These are phyloP conservation scores for Venusia cambrica DNA, from an alignment of 2,888 invertebrate species.

Conservation along the genomic window DNA sequence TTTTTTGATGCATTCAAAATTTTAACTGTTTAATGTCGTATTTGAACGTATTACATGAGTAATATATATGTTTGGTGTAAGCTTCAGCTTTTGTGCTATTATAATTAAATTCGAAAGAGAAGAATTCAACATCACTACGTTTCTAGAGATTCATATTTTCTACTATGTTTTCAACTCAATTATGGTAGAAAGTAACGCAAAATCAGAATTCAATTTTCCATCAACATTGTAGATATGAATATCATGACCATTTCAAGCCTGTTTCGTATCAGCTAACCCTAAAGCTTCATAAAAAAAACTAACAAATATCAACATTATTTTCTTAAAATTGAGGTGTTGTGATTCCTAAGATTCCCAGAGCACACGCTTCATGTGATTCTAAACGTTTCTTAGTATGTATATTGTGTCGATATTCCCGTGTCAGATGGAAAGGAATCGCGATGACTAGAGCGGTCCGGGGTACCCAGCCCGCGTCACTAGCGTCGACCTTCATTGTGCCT, in stretches of 20 bases:
- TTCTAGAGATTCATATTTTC: background rate
- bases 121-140: background rate
- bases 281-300: constrained; percentile 53
- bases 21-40: constrained; percentile 10
- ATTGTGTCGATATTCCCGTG: constrained; percentile 42
- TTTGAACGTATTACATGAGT: constrained; percentile 1
- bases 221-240: constrained; percentile 30
- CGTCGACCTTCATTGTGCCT: constrained; percentile 55
- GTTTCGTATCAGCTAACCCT: constrained; percentile 62
- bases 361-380: constrained; percentile 13
- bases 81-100: constrained; percentile 23
- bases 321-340: constrained; percentile 1
- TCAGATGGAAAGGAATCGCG: constrained; percentile 71
- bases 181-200: constrained; percentile 12
- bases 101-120: constrained; percentile 4
- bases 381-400: constrained; percentile 24
- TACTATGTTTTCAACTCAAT: constrained; percentile 6
- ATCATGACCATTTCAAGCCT: constrained; percentile 48
- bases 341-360: constrained; percentile 4
- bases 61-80: constrained; percentile 23
- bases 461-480: constrained; percentile 64
- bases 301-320: constrained; percentile 1
- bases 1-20: constrained; percentile 5
- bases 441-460: constrained; percentile 79
- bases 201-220: constrained; percentile 13